Base-by-base conservation (phyloP, 1,140 invertebrate species). In the Zaprionus inermis region DNA sequence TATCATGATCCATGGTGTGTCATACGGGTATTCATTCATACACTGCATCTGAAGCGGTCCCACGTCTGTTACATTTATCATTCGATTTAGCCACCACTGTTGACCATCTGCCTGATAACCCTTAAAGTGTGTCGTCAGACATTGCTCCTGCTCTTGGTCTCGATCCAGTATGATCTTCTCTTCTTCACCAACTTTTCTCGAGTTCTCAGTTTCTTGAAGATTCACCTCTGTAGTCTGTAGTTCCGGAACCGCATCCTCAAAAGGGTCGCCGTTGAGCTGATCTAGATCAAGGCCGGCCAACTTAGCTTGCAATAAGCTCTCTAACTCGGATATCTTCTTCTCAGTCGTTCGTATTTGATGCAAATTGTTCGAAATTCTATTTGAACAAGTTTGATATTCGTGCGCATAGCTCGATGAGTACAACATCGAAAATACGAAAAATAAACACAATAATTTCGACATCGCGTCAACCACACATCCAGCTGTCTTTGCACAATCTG, bases 1-100 rank as follows among this genome's bases (percentile, higher is more conserved):
- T 14, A 63, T 11, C 14, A 63, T 14, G 14, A 63, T 63, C 51
- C 51, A 70, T 5, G 54, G 24, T 9, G 5, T 20, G 22, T n/a
- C 10, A 11, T 12, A 18, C 32, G 36, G 9, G 18, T 28, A 34
- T 1, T 7, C 0, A n/a, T 3, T 3, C 11, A 6, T 16, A 52
- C 57, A 44, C 4, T 20, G 16, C 7, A 54, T 34, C 16, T 20
- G 0, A 22, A 30, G 4, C 1, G 24, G 57, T 32, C 49, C 46
- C 5, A 16, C 12, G 11, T 24, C 6, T 11, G 1, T 4, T 7
- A 61, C 20, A 32, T 16, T 38, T 54, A 69, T 60, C 0, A 24
- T 10, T 28, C 20, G 46, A 2, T 49, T 49, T 10, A 20, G 2
- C 1, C 0, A 11, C 3, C 10, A 5, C 18, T 22, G 2, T 1